Percentiles rank a stretch among this genome's conserved stretches.
Conservation (phyloP, 1,140 invertebrate genomes). For the Philopotamus ludificatus region DNA sequence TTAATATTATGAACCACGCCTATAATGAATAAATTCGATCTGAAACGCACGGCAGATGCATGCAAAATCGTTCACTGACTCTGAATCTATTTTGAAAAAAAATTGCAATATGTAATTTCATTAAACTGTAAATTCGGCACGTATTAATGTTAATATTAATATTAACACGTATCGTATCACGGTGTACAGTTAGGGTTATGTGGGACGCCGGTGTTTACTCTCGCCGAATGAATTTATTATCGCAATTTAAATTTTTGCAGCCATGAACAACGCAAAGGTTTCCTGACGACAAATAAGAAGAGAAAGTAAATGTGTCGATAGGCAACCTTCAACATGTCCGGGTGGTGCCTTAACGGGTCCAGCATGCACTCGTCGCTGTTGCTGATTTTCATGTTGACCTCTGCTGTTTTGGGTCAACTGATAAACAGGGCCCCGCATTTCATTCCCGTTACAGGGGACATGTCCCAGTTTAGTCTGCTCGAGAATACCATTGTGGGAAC, state of each 20-base stretch:
- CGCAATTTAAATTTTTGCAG: conserved; percentile 8
- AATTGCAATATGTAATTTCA: too few species aligned
- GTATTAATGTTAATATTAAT: too few species aligned
- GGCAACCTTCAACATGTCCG: conserved; percentile 23
- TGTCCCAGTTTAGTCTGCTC: conserved; percentile 71
- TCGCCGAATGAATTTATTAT: not conserved
- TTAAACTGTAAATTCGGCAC: too few species aligned
- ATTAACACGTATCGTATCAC: not conserved
- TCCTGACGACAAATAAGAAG: conserved; percentile 17
- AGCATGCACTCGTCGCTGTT: not conserved
- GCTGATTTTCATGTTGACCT: not conserved
- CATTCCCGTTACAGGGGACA: conserved; percentile 70
- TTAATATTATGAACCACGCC: too few species aligned
- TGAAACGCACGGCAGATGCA: too few species aligned
- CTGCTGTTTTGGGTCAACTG: conserved; percentile 43
- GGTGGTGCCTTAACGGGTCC: not conserved
- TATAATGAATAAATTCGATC: too few species aligned
- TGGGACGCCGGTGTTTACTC: not conserved
- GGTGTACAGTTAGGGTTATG: not conserved
- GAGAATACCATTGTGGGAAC: conserved; percentile 75
- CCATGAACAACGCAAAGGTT: not conserved
- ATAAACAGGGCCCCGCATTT: conserved; percentile 74
- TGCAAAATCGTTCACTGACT: too few species aligned
- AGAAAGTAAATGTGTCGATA: conserved; percentile 14
- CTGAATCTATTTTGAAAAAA: too few species aligned